These are phyloP conservation scores for Tinea trinotella DNA, from an alignment of 2,888 invertebrate species.

Conservation along the genomic window DNA sequence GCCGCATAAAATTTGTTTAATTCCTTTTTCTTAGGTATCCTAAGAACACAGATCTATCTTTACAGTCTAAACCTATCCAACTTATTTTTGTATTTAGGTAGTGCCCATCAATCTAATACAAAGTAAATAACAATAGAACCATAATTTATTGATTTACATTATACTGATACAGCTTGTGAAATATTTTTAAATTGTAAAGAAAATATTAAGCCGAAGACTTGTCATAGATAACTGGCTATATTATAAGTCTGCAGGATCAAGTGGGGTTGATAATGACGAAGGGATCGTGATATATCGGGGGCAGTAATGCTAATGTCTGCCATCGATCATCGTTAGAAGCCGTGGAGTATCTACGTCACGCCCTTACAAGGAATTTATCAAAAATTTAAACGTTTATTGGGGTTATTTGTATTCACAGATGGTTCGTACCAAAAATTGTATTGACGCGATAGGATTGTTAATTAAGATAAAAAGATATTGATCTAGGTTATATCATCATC, in stretches of 20 bases:
- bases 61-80: too few species aligned
- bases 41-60: too few species aligned
- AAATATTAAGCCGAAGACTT: neutral
- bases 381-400: conserved; percentile 10
- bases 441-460: neutral
- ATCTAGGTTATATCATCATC: neutral
- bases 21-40: too few species aligned
- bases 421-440: neutral
- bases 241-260: conserved; percentile 9
- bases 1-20: too few species aligned
- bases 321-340: conserved; percentile 14
- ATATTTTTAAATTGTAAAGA: neutral
- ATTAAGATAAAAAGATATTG: neutral
- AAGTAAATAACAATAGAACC: too few species aligned
- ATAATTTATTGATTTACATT: too few species aligned
- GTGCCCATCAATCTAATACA: too few species aligned
- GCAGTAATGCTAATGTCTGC: conserved; percentile 10
- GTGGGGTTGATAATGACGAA: conserved; percentile 15
- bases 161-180: too few species aligned
- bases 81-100: too few species aligned
- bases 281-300: conserved; percentile 14
- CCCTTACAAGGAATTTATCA: conserved; percentile 15
- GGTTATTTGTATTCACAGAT: neutral
- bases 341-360: conserved; percentile 15
- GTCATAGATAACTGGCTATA: neutral